These are phyloP conservation scores for Junco hyemalis DNA, from an alignment of 2,113 vertebrate species.

Conservation along the genomic window DNA sequence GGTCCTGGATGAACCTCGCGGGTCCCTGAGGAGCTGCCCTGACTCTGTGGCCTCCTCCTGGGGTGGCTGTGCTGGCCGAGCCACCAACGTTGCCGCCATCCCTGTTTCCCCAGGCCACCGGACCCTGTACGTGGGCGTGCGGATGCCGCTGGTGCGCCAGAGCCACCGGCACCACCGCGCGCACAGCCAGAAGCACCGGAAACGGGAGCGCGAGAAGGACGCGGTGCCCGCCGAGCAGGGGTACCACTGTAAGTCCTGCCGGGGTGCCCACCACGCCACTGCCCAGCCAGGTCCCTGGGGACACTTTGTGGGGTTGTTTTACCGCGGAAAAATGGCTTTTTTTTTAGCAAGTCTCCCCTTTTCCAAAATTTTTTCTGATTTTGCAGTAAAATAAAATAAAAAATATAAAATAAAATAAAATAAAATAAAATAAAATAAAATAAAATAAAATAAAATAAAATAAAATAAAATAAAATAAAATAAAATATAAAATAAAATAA, in stretches of 20 bases:
- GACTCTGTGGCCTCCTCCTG: not conserved
- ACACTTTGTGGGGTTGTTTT: rapidly evolving
- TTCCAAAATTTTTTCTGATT: not conserved
- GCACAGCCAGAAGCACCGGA: slow-evolving; percentile 88
- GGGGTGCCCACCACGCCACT: rapidly evolving
- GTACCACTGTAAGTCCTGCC: slow-evolving; percentile 37
- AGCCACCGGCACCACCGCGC: slow-evolving; percentile 89
- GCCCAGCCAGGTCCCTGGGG: not conserved
- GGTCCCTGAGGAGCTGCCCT: not conserved
- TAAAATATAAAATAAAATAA: no score
- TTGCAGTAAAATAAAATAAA: not conserved
- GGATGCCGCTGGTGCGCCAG: slow-evolving; percentile 88
- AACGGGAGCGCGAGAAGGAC: slow-evolving; percentile 79
- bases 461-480: no score
- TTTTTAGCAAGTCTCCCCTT: no score
- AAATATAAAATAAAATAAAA: no score
- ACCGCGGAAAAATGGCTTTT: rapidly evolving
- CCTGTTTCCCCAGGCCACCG: slow-evolving; percentile 80
- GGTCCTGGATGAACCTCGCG: not conserved
- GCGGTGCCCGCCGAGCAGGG: slow-evolving; percentile 62
- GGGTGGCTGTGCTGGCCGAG: rapidly evolving
- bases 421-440: no score
- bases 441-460: no score
- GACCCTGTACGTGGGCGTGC: slow-evolving; percentile 91
- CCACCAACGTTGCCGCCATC: rapidly evolving